phyloP scores from a whole-genome alignment of 2,888 invertebrate genomes.

The Erebia palarica region DNA sequence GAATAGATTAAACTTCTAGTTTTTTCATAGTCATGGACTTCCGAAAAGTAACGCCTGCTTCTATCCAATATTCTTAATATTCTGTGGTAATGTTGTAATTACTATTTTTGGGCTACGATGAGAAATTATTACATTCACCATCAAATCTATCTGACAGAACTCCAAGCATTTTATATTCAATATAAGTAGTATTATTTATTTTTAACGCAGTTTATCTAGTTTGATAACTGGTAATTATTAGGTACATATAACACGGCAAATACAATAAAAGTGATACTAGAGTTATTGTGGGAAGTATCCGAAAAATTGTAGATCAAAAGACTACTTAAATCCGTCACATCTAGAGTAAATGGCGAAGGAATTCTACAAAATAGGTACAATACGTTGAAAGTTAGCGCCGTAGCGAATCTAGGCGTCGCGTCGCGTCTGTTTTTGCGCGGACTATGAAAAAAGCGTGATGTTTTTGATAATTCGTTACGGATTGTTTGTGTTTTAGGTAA shows the following conservation, averaged over 20 bases:
- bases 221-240: background rate
- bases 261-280: background rate
- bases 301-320: background rate
- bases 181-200: too few species aligned
- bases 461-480: conserved; percentile 16
- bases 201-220: background rate
- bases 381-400: background rate
- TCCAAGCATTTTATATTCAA: too few species aligned
- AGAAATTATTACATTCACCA: too few species aligned
- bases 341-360: conserved; percentile 13
- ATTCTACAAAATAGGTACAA: conserved; percentile 3
- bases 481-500: background rate
- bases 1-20: too few species aligned
- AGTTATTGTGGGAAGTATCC: background rate
- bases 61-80: too few species aligned
- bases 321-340: background rate
- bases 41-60: too few species aligned
- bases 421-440: conserved; percentile 11
- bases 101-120: too few species aligned
- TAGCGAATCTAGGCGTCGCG: conserved; percentile 12
- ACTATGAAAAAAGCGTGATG: conserved; percentile 5
- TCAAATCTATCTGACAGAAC: too few species aligned
- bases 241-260: background rate
- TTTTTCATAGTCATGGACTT: too few species aligned
- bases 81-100: too few species aligned